Evolutionary conservation across 92 coral and sea anemone species (phyloP).

Genomic region (Palythoa grandiflora): DNA sequence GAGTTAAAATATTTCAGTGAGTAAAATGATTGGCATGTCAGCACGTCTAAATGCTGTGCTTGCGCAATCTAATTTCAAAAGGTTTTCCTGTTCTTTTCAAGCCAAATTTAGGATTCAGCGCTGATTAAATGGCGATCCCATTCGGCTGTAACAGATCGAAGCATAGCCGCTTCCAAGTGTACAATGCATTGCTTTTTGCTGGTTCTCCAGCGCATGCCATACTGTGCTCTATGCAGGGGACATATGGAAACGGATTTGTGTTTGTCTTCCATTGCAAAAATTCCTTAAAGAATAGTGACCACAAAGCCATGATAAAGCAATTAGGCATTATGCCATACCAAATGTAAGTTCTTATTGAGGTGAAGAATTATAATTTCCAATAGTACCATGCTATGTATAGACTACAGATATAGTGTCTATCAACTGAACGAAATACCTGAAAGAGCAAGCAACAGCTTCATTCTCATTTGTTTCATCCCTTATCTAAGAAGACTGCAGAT

Average conservation of each 20-base stretch:
- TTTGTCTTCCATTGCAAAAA: conserved; percentile 50
- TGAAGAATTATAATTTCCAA: neutral
- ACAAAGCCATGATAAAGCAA: neutral
- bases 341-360: neutral
- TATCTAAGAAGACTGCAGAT: conserved; percentile 39
- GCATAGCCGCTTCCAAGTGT: conserved; percentile 43
- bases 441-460: conserved; percentile 39
- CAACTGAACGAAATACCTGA: conserved; percentile 34
- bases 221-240: conserved; percentile 57
- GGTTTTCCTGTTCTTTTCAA: conserved; percentile 14
- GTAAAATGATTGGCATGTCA: neutral
- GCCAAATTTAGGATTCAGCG: conserved; percentile 12
- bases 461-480: conserved; percentile 30
- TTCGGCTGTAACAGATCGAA: conserved; percentile 38
- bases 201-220: conserved; percentile 58
- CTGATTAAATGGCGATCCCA: conserved; percentile 37
- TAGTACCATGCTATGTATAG: neutral
- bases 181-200: conserved; percentile 18
- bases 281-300: conserved; percentile 9
- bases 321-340: neutral
- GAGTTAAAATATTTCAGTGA: too few relatives aligned
- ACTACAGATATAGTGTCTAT: neutral
- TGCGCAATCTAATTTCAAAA: conserved; percentile 51
- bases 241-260: conserved; percentile 56
- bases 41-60: conserved; percentile 16